These are phyloP conservation scores for Aramus guarauna DNA, from an alignment of 2,113 vertebrate genomes.

Conservation along the genomic window DNA sequence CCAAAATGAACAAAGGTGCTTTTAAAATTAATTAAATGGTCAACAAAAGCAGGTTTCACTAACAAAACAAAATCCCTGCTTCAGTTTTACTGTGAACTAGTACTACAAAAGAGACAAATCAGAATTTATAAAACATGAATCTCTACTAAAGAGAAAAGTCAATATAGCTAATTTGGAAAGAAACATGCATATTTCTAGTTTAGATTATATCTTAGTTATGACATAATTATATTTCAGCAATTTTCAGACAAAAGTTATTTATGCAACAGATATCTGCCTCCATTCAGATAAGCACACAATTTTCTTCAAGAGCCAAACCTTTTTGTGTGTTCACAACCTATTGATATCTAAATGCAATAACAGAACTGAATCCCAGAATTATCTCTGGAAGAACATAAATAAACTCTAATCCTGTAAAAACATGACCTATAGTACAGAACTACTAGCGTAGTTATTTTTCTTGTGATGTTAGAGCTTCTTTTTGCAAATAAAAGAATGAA, in stretches of 20 bases:
- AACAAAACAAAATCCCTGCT: background rate
- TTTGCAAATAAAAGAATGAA: background rate
- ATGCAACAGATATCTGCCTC: background rate
- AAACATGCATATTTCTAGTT: background rate
- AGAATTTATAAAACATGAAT: background rate
- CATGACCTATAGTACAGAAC: background rate
- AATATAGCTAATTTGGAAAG: background rate
- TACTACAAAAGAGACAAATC: background rate
- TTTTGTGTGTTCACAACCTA: background rate
- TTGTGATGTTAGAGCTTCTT: background rate
- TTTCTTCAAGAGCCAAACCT: background rate
- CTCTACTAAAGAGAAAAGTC: background rate
- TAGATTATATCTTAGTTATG: background rate
- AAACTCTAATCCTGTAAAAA: background rate
- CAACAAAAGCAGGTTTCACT: background rate
- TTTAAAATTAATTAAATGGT: background rate
- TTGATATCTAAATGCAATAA: background rate
- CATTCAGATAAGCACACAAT: background rate
- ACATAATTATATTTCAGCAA: background rate
- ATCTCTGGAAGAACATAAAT: background rate
- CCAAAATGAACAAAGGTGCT: background rate
- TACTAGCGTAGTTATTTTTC: background rate
- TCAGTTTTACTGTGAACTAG: background rate
- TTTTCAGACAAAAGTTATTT: background rate
- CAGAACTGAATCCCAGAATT: background rate